Evolutionary conservation across 92 coral and sea anemone species (phyloP).

Genomic region (Paragorgia papillata): DNA sequence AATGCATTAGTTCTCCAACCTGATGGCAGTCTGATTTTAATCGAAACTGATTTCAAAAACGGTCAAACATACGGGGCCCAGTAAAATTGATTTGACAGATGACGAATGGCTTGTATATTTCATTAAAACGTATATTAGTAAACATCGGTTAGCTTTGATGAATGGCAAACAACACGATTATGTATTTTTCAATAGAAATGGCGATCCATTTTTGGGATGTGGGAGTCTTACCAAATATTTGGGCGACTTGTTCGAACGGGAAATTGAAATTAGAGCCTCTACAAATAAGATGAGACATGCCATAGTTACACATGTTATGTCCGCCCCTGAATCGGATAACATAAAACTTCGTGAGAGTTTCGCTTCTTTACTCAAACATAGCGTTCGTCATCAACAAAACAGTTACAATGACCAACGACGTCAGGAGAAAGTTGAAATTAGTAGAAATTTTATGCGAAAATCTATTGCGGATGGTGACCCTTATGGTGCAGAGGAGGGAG

Average conservation of each 20-base stretch:
- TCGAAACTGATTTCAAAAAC: too few relatives aligned
- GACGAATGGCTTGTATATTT: constrained; percentile 46
- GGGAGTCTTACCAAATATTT: constrained; percentile 11
- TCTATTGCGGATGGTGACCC: neutral
- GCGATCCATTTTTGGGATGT: constrained; percentile 27
- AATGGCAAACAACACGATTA: too few relatives aligned
- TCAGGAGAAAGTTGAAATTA: neutral
- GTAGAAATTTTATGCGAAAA: constrained; percentile 35
- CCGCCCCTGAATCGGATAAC: constrained; percentile 15
- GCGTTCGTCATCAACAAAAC: constrained; percentile 30
- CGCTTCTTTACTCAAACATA: constrained; percentile 36
- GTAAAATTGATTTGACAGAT: too few relatives aligned
- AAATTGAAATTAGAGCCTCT: neutral
- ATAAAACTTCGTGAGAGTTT: constrained; percentile 31
- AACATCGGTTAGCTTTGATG: constrained; percentile 30
- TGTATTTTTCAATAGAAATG: constrained; percentile 10
- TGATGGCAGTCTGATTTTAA: constrained; percentile 37
- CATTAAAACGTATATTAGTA: constrained; percentile 15
- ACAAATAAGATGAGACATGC: constrained; percentile 37
- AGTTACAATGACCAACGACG: constrained; percentile 38
- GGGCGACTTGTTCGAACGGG: constrained; percentile 32
- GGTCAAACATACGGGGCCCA: constrained; percentile 30
- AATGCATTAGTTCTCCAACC: constrained; percentile 11
- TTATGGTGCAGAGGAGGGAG: constrained; percentile 1
- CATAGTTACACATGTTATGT: constrained; percentile 21